Evolutionary conservation across 2,797 vertebrate genomes (phyloP), one percentile per base, ranked within the genome.

Genomic region (Pseudopleuronectes americanus): DNA sequence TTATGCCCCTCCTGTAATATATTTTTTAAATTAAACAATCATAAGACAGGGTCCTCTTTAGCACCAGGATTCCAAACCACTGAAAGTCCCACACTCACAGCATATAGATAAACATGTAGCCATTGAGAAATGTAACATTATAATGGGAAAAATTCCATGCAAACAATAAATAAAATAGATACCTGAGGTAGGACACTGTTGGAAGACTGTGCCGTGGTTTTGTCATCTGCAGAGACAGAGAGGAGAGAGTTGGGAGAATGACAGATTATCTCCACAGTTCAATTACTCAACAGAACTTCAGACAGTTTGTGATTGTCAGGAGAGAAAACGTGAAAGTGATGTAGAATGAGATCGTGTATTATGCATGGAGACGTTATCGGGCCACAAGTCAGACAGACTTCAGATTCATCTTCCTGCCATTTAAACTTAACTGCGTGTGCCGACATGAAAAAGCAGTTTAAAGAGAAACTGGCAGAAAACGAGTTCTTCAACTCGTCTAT

Each of bases 171-270:
- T 16, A 3, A 31, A 28, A 28, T 10, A 63, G 3, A 66, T 90
- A 95, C 94, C 94, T 95, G 94, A 94, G 93, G 93, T 93, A 94
- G 91, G 76, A 82, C 80, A 71, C 87, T 92, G 86, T 87, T 92
- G 81, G 93, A 93, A 85, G 91, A 91, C 76, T 87, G 92, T 59
- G 28, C 31, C 41, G 84, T 76, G 64, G 80, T 31, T 19, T 84
- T 91, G 55, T 91, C 83, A 77, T 93, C 94, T 95, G 22, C n/a
- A 21, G 43, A 73, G 55, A 80, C 1, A 68, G 36, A 73, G 71
- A 47, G 71, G 13, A 71, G 58, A 23, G 36, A 26, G 5, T 57
- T 4, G 53, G 45, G 60, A 19, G 16, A 8, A 8, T 45, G 43
- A 45, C 43, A 45, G 43, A 19, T 45, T 19, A 45, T 45, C 17